These are phyloP conservation scores for Mantis religiosa DNA, from an alignment of 2,888 invertebrate genomes.

Conservation along the genomic window DNA sequence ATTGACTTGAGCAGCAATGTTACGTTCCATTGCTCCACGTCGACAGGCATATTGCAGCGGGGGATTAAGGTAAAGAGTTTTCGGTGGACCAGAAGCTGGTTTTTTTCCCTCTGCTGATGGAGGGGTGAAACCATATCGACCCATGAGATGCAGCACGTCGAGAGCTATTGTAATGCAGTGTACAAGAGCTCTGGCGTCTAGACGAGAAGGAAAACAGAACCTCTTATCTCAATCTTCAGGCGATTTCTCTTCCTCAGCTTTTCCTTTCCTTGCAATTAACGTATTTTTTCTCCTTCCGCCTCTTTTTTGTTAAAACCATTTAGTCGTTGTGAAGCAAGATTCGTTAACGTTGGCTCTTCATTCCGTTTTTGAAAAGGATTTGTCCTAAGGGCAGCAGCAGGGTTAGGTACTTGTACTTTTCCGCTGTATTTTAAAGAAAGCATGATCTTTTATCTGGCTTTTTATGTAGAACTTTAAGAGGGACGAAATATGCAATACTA, in stretches of 20 bases:
- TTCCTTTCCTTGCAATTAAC: not conserved
- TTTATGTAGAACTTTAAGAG: no score
- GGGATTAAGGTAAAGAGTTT: not conserved
- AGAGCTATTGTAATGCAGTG: not conserved
- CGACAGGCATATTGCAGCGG: not conserved
- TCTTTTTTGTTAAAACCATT: not conserved
- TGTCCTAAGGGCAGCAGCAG: not conserved
- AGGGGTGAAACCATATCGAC: not conserved
- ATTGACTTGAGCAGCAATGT: not conserved
- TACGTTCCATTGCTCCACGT: not conserved
- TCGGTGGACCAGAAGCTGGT: not conserved
- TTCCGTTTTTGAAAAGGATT: not conserved
- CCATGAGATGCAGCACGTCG: not conserved
- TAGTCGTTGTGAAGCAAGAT: not conserved
- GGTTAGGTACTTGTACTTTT: not conserved
- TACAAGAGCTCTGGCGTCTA: not conserved
- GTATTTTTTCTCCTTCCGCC: not conserved
- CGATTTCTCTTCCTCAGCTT: not conserved
- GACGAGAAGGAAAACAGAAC: not conserved
- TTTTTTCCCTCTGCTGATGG: not conserved
- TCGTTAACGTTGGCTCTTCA: not conserved
- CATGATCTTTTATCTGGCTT: no score
- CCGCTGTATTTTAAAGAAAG: not conserved
- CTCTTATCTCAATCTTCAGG: not conserved
- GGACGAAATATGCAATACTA: no score